These are phyloP conservation scores for Athene noctua DNA, from an alignment of 2,113 vertebrate genomes.

Conservation along the genomic window DNA sequence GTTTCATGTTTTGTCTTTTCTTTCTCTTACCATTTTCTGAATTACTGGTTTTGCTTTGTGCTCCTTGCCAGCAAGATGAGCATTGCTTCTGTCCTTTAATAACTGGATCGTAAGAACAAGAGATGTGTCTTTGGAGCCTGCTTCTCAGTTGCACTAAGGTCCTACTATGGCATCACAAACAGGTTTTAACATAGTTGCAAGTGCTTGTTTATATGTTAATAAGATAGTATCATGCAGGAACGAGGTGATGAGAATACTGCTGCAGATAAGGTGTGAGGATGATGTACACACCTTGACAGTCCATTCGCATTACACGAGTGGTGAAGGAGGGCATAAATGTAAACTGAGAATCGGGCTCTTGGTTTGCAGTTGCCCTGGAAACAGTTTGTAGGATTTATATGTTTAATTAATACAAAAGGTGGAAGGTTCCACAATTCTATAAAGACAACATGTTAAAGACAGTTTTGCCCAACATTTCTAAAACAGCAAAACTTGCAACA, in stretches of 20 bases:
- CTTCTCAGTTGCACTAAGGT: background rate
- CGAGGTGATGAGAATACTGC: background rate
- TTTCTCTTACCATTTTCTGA: background rate
- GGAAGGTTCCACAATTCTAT: background rate
- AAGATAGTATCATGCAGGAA: background rate
- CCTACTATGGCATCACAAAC: background rate
- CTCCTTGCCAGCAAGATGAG: background rate
- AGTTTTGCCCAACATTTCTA: background rate
- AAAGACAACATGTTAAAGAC: background rate
- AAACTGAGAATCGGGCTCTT: background rate
- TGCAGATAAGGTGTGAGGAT: background rate
- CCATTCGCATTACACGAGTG: background rate
- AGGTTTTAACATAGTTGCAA: background rate
- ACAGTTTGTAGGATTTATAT: background rate
- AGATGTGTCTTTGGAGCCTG: background rate
- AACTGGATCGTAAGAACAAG: background rate
- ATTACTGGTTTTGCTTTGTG: background rate
- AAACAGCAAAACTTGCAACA: background rate
- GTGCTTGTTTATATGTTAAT: background rate
- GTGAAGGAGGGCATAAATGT: background rate
- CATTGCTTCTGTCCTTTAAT: background rate
- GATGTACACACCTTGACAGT: background rate
- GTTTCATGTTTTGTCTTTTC: background rate
- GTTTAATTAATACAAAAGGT: constrained; percentile 16
- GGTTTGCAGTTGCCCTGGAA: background rate